Conservation (phyloP, 2,888 invertebrate species). For the Aelia acuminata region DNA sequence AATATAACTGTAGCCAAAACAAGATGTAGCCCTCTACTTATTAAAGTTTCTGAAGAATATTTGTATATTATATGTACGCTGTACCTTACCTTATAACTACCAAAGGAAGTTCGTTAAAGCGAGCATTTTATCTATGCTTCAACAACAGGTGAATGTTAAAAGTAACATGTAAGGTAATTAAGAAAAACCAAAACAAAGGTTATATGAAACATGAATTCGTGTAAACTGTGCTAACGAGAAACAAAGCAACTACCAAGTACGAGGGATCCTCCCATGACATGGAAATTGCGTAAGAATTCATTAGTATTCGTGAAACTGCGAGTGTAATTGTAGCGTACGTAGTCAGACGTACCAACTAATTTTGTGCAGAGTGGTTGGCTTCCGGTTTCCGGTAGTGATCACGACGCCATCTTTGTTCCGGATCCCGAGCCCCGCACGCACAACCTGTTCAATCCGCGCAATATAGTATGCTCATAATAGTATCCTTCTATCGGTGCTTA, state of each 20-base stretch:
- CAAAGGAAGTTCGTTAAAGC: no score
- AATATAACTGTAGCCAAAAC: no score
- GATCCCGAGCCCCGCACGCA: neutral
- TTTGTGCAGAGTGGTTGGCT: constrained; percentile 14
- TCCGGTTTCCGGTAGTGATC: constrained; percentile 32
- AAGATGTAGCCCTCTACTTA: no score
- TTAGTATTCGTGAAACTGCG: constrained; percentile 24
- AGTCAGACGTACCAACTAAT: constrained; percentile 24
- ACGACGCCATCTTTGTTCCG: constrained; percentile 43
- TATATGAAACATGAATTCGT: neutral
- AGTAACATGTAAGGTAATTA: no score
- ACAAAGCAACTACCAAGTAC: neutral
- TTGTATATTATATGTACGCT: no score
- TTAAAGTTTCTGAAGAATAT: no score
- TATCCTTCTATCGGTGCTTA: no score
- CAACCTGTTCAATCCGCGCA: neutral
- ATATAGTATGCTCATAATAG: no score
- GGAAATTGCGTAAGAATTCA: neutral
- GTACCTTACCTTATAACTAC: no score
- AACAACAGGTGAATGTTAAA: no score
- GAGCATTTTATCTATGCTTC: no score
- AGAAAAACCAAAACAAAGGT: no score
- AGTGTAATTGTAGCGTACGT: neutral
- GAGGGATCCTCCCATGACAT: neutral
- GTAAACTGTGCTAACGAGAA: neutral